A percentile compares a stretch with the other conserved stretches of the same genome.
Conservation (phyloP, 2,888 invertebrate species). For the Fragum whitleyi region DNA sequence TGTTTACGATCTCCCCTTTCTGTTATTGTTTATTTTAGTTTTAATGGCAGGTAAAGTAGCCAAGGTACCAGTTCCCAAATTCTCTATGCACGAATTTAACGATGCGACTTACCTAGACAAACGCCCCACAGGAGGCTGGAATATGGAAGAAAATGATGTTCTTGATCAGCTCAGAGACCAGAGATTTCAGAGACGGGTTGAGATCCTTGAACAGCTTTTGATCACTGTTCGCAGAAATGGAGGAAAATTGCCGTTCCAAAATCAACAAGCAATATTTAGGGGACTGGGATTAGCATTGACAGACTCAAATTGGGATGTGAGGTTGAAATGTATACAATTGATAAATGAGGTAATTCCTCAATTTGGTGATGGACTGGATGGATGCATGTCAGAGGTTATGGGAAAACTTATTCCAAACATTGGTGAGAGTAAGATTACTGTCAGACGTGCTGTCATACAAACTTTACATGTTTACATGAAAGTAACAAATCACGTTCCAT, state of each 20-base stretch:
- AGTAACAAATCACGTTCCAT: constrained; percentile 84
- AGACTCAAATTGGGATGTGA: constrained; percentile 86
- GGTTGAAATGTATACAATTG: constrained; percentile 85
- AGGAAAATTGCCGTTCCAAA: constrained; percentile 81
- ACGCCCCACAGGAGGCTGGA: constrained; percentile 79
- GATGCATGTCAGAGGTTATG: constrained; percentile 84
- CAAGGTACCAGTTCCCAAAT: constrained; percentile 82
- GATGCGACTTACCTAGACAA: constrained; percentile 77
- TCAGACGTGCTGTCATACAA: constrained; percentile 85
- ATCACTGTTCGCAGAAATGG: constrained; percentile 82
- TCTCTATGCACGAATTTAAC: constrained; percentile 78
- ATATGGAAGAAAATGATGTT: constrained; percentile 84
- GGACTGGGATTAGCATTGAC: constrained; percentile 84
- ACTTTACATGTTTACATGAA: constrained; percentile 86
- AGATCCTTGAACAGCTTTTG: constrained; percentile 82
- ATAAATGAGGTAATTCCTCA: constrained; percentile 83
- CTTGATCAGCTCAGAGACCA: constrained; percentile 81
- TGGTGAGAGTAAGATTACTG: constrained; percentile 83
- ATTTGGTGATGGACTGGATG: constrained; percentile 83
- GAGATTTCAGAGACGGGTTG: constrained; percentile 81
- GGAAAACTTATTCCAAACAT: constrained; percentile 84
- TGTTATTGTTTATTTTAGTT: constrained; percentile 47
- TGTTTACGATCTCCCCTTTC: constrained; percentile 12
- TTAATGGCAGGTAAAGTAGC: constrained; percentile 74
- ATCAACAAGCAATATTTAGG: constrained; percentile 82